Conservation (phyloP, 1,140 invertebrate genomes). For the Drosophila trapezifrons region DNA sequence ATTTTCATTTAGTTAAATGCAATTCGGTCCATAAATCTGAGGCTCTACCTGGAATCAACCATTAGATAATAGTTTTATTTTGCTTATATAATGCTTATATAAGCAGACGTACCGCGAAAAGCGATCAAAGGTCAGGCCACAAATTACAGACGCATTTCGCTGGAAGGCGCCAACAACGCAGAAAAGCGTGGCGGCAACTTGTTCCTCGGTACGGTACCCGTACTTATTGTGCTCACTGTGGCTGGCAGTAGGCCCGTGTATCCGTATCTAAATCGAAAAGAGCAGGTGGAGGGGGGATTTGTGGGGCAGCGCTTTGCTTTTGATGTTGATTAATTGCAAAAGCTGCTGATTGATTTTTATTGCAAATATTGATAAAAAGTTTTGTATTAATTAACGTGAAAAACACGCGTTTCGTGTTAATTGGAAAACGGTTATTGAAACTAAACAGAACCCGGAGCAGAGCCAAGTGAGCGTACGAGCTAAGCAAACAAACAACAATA, state of each 20-base stretch:
- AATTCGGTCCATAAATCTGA: constrained; percentile 30
- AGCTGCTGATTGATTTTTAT: constrained; percentile 83
- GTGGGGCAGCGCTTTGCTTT: constrained; percentile 55
- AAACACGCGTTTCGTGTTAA: constrained; percentile 81
- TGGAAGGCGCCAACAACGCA: constrained; percentile 62
- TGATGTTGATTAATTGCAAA: constrained; percentile 82
- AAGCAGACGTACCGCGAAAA: constrained; percentile 51
- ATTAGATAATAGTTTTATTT: constrained; percentile 66
- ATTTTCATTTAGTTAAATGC: constrained; percentile 37
- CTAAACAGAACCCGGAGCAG: constrained; percentile 69
- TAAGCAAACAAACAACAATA: constrained; percentile 67
- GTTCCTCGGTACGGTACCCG: constrained; percentile 48
- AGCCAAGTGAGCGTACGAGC: constrained; percentile 63
- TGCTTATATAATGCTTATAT: constrained; percentile 63
- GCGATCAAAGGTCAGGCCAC: constrained; percentile 55
- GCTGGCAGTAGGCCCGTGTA: constrained; percentile 5
- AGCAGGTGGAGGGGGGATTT: constrained; percentile 11
- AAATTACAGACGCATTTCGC: constrained; percentile 64
- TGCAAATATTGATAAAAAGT: constrained; percentile 83
- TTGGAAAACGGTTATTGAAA: constrained; percentile 82
- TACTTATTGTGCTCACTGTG: constrained; percentile 42
- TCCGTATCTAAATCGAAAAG: constrained; percentile 31
- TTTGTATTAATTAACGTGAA: constrained; percentile 83
- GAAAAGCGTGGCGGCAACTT: constrained; percentile 73
- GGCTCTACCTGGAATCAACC: constrained; percentile 35